Evolutionary conservation across 2,113 vertebrate species (phyloP).

Genomic region (Pygathrix nemaeus): DNA sequence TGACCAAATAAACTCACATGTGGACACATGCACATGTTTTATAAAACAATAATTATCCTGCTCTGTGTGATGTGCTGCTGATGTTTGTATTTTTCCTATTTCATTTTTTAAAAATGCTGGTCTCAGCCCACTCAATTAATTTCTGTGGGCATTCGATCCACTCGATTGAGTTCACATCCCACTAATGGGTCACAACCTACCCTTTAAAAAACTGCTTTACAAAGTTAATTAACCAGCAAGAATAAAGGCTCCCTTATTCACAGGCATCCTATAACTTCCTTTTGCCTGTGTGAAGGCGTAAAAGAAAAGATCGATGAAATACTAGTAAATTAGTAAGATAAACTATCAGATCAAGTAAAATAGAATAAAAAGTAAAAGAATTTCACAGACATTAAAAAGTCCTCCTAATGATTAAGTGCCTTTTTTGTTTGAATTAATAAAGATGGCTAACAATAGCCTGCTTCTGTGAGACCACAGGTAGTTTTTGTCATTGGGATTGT

Average conservation of each 20-base stretch:
- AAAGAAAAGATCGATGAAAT: background rate
- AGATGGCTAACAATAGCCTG: background rate
- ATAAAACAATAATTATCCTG: background rate
- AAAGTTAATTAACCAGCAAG: constrained; percentile 29
- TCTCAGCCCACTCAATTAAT: background rate
- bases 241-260: background rate
- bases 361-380: background rate
- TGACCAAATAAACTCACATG: background rate
- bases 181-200: background rate
- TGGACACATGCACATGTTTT: background rate
- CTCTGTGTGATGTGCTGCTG: background rate
- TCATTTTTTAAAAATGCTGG: background rate
- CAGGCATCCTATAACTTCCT: background rate
- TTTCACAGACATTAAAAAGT: background rate
- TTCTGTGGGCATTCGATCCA: background rate
- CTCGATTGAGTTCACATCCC: background rate
- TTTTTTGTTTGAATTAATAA: background rate
- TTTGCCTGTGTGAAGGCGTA: background rate
- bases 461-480: background rate
- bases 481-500: background rate
- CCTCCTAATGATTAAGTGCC: background rate
- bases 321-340: background rate
- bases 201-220: constrained; percentile 25
- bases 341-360: background rate
- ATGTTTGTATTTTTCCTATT: background rate